Percentiles rank a stretch among this genome's conserved stretches.
These are phyloP conservation scores for Sialis fuliginosa DNA, from an alignment of 2,888 invertebrate species.

Conservation along the genomic window DNA sequence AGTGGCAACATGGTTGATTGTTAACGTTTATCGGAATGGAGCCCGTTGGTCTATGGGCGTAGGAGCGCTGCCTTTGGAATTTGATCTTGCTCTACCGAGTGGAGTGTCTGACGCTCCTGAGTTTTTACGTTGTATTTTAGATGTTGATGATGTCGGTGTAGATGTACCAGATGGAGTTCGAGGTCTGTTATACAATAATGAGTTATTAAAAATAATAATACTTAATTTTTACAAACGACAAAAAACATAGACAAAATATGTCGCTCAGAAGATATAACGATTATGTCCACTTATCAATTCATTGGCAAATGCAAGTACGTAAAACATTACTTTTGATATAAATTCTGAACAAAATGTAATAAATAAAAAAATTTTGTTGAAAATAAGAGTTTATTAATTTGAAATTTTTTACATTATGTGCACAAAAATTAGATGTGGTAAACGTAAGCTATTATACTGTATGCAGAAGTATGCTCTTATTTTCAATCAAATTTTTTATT, in stretches of 20 bases:
- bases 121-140: constrained; percentile 43
- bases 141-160: constrained; percentile 41
- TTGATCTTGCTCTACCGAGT: constrained; percentile 28
- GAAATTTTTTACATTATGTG: no score
- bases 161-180: constrained; percentile 63
- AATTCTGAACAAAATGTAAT: no score
- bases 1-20: not conserved
- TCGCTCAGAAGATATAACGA: not conserved
- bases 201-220: constrained; percentile 3
- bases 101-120: constrained; percentile 51
- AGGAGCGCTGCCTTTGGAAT: constrained; percentile 18
- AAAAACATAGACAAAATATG: constrained; percentile 6
- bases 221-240: constrained; percentile 3
- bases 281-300: no score
- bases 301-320: no score
- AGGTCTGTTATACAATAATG: constrained; percentile 32
- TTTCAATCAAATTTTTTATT: no score
- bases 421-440: no score
- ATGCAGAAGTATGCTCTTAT: no score
- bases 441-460: no score
- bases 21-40: not conserved
- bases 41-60: constrained; percentile 26
- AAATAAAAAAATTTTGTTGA: no score
- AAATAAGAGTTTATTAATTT: no score
- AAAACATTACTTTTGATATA: no score